Evolutionary conservation across 2,888 invertebrate genomes (phyloP).

Genomic region (Caenorhabditis japonica): DNA sequence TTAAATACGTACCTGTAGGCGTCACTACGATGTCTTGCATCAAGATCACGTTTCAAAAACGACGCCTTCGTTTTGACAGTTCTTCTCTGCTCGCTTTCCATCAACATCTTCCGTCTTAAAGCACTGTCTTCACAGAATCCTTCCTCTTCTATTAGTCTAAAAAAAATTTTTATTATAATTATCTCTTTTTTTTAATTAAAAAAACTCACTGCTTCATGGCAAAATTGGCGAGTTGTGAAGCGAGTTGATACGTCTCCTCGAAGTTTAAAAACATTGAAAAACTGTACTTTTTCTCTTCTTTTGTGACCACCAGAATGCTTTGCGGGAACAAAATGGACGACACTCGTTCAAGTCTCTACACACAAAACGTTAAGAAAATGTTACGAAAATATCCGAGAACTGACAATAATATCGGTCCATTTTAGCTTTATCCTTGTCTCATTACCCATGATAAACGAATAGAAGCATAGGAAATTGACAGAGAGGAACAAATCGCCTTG

Average conservation of each 20-base stretch:
- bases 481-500: slow-evolving; percentile 98
- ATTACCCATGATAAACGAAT: slow-evolving; percentile 91
- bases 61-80: slow-evolving; percentile 85
- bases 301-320: slow-evolving; percentile 70
- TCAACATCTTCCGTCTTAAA: slow-evolving; percentile 86
- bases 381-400: slow-evolving; percentile 4
- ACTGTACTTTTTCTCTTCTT: slow-evolving; percentile 81
- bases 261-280: slow-evolving; percentile 93
- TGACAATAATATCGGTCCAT: slow-evolving; percentile 88
- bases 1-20: slow-evolving; percentile 82
- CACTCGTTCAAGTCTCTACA: slow-evolving; percentile 74
- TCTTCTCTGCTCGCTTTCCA: slow-evolving; percentile 72
- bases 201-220: slow-evolving; percentile 86
- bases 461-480: slow-evolving; percentile 94
- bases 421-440: slow-evolving; percentile 90
- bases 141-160: slow-evolving; percentile 90
- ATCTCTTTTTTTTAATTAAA: not conserved
- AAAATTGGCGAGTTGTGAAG: slow-evolving; percentile 95
- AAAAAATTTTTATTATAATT: not conserved
- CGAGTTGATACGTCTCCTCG: slow-evolving; percentile 89
- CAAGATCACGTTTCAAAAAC: slow-evolving; percentile 92
- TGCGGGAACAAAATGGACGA: slow-evolving; percentile 72
- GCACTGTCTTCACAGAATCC: slow-evolving; percentile 91
- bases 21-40: slow-evolving; percentile 93
- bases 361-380: not conserved